Conservation (phyloP, 2,113 vertebrate species). For the Callithrix jacchus region DNA sequence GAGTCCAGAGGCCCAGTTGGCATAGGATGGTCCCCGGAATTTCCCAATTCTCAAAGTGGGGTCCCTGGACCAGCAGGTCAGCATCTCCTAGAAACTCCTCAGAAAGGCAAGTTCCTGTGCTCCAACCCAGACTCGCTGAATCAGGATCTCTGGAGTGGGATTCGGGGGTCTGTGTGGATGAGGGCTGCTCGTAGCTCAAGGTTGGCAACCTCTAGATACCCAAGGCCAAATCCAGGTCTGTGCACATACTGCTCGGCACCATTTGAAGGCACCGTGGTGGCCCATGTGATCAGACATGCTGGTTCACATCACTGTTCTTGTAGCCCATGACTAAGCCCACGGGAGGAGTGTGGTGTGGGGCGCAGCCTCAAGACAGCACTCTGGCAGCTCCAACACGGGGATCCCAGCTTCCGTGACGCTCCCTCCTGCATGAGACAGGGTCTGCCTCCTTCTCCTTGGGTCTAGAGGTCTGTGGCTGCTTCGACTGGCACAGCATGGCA, state of each 20-base stretch:
- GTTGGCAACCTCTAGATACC: neutral
- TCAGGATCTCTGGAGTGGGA: neutral
- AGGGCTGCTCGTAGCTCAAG: too few relatives aligned
- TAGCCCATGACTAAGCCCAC: neutral
- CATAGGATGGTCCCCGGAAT: neutral
- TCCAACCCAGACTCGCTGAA: neutral
- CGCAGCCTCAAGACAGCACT: neutral
- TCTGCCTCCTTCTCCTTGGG: neutral
- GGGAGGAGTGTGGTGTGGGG: neutral
- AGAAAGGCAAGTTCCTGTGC: neutral
- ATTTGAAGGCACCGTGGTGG: neutral
- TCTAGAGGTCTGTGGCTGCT: neutral
- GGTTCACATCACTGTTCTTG: neutral
- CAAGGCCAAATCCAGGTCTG: neutral
- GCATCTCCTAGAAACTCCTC: neutral
- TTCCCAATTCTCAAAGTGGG: neutral
- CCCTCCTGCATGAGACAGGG: neutral
- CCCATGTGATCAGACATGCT: neutral
- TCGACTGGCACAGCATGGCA: neutral
- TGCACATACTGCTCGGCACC: too few relatives aligned
- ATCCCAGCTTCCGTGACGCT: too few relatives aligned
- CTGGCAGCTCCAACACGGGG: neutral
- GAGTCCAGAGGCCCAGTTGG: neutral
- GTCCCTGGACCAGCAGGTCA: neutral
- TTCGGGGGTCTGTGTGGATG: neutral